phyloP scores from a whole-genome alignment of 1,140 invertebrate species.

The Atta texana region DNA sequence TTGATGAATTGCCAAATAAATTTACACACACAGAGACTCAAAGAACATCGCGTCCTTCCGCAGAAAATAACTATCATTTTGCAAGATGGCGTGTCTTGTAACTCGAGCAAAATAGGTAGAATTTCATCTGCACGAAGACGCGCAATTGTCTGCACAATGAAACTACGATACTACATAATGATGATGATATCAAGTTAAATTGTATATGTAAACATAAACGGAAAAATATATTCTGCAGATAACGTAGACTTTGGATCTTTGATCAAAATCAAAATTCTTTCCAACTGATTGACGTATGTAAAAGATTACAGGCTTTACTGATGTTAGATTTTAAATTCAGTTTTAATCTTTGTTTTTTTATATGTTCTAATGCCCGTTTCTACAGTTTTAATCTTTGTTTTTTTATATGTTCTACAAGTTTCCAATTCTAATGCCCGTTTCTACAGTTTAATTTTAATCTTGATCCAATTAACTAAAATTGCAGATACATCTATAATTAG shows the following conservation, averaged over 20 bases:
- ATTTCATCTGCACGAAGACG: conserved; percentile 32
- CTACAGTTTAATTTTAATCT: too few relatives aligned
- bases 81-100: background rate
- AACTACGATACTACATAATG: background rate
- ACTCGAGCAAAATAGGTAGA: conserved; percentile 9
- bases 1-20: background rate
- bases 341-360: background rate
- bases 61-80: conserved; percentile 12
- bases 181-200: background rate
- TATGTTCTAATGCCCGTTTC: too few relatives aligned
- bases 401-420: too few relatives aligned
- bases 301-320: background rate
- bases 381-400: too few relatives aligned
- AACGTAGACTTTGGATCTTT: background rate
- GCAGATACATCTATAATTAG: background rate
- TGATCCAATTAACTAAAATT: background rate
- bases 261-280: background rate
- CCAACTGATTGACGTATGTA: background rate
- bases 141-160: background rate
- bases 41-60: background rate
- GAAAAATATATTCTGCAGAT: background rate
- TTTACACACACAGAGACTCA: background rate
- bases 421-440: too few relatives aligned
- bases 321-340: background rate
- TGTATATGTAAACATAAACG: background rate